A percentile compares a stretch with the other conserved stretches of the same genome.
These are phyloP conservation scores for Sula dactylatra DNA, from an alignment of 2,113 vertebrate species.

Conservation along the genomic window DNA sequence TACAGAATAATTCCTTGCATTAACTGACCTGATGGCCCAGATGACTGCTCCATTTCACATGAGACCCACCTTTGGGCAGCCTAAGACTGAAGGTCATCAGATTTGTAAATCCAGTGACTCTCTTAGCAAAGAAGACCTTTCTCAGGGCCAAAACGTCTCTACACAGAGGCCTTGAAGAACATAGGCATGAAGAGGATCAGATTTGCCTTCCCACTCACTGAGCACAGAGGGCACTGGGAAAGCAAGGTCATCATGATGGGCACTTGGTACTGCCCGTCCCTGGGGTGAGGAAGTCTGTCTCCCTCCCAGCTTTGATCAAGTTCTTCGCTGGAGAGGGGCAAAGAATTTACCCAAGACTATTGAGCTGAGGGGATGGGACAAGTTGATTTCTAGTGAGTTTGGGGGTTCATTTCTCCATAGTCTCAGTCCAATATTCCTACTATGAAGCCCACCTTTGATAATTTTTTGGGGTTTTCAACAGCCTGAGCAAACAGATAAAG, in stretches of 20 bases:
- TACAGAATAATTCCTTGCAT: background rate
- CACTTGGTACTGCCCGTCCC: background rate
- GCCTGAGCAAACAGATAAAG: background rate
- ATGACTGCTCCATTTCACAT: background rate
- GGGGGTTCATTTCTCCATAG: background rate
- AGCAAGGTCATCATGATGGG: background rate
- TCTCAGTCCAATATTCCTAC: background rate
- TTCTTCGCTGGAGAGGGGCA: fast-evolving
- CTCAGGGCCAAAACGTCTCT: background rate
- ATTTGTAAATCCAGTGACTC: background rate
- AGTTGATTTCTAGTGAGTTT: background rate
- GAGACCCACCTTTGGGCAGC: background rate
- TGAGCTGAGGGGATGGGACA: background rate
- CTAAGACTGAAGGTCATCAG: background rate
- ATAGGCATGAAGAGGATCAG: background rate
- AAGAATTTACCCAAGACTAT: background rate
- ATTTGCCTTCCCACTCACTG: background rate
- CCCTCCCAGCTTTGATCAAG: background rate
- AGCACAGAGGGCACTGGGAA: background rate
- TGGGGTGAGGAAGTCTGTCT: background rate
- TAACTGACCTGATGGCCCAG: background rate
- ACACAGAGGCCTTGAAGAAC: background rate
- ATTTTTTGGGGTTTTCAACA: background rate
- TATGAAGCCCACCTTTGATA: background rate
- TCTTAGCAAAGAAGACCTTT: background rate